A percentile compares a stretch with the other conserved stretches of the same genome.
These are phyloP conservation scores for Phaethornis superciliosus DNA, from an alignment of 2,113 vertebrate species.

Conservation along the genomic window DNA sequence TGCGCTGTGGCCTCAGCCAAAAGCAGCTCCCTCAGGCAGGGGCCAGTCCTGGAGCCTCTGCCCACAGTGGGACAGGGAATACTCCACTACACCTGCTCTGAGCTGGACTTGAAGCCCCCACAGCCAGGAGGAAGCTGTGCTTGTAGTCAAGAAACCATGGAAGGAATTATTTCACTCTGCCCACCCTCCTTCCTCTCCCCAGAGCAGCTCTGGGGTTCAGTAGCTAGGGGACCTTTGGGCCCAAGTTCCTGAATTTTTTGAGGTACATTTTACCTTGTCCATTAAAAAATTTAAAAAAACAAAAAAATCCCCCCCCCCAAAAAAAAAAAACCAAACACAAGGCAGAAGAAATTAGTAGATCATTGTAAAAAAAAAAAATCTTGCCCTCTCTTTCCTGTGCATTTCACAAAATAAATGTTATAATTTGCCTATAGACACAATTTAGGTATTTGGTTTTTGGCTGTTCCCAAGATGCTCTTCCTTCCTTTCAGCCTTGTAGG, in stretches of 20 bases:
- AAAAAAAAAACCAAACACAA: too few relatives aligned
- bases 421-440: neutral
- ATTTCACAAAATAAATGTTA: neutral
- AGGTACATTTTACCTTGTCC: neutral
- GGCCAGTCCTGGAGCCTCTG: neutral
- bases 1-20: neutral
- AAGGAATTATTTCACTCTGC: neutral
- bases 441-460: neutral
- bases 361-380: too few relatives aligned
- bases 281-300: neutral
- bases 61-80: accelerated
- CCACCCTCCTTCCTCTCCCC: neutral
- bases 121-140: neutral
- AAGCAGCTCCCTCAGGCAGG: neutral
- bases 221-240: accelerated
- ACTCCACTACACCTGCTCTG: neutral
- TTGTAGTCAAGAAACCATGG: neutral
- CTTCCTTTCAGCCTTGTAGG: neutral
- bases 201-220: neutral
- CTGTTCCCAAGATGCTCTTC: neutral
- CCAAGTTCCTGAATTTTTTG: neutral
- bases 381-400: neutral
- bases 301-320: too few relatives aligned
- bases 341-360: neutral
- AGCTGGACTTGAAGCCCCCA: neutral